Conservation (phyloP, 2,797 vertebrate species). For the Enteromius argenteus region DNA sequence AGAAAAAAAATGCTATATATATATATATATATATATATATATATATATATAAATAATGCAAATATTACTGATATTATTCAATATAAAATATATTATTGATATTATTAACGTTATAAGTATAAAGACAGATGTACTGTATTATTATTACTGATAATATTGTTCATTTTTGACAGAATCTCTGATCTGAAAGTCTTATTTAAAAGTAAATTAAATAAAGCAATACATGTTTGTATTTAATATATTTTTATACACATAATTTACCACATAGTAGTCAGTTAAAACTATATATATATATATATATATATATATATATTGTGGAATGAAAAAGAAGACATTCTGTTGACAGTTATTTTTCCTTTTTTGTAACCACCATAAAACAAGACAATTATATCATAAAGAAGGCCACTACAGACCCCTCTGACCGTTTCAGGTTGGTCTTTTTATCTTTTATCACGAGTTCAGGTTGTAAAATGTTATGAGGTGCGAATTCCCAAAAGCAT, state of each 20-base stretch:
- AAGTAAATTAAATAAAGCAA: not conserved
- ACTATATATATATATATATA: too few relatives aligned
- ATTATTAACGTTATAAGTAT: not conserved
- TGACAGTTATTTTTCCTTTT: not conserved
- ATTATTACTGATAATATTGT: not conserved
- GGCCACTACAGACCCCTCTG: not conserved
- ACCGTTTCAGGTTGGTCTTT: not conserved
- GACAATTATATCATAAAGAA: not conserved
- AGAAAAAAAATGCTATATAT: not conserved
- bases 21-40: too few relatives aligned
- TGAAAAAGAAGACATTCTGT: too few relatives aligned
- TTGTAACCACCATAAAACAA: not conserved
- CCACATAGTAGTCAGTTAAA: too few relatives aligned
- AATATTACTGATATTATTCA: not conserved
- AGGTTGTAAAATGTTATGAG: not conserved
- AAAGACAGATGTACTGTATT: not conserved
- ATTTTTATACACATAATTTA: not conserved
- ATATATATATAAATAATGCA: too few relatives aligned
- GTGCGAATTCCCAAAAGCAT: not conserved
- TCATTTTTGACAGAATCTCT: not conserved
- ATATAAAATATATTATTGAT: not conserved
- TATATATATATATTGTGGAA: not conserved
- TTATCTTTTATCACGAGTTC: not conserved
- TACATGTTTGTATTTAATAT: not conserved
- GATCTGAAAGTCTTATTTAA: not conserved